phyloP scores from a whole-genome alignment of 2,113 vertebrate species.

The Amia ocellicauda region DNA sequence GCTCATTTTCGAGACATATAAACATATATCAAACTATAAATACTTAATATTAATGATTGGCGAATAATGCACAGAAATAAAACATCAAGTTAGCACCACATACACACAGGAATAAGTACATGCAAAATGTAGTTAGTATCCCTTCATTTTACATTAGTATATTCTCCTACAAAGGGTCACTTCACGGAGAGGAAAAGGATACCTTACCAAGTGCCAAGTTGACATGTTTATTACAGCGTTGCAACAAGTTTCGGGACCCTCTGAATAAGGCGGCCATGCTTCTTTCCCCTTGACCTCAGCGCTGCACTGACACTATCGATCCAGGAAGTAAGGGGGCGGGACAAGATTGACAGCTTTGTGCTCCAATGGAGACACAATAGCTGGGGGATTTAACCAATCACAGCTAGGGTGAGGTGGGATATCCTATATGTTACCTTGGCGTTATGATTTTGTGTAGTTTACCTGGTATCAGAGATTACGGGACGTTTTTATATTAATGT shows the following conservation, averaged over 20 bases:
- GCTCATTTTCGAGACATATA: too few relatives aligned
- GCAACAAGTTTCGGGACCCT: constrained; percentile 51
- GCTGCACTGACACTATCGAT: constrained; percentile 35
- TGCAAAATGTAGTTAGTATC: constrained; percentile 3
- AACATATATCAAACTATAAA: too few relatives aligned
- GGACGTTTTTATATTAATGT: too few relatives aligned
- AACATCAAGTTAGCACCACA: too few relatives aligned
- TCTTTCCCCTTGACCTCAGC: constrained; percentile 53
- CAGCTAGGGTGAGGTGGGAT: constrained; percentile 33
- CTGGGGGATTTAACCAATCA: constrained; percentile 33
- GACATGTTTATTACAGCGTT: constrained; percentile 57
- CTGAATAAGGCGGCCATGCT: constrained; percentile 71
- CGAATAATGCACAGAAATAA: too few relatives aligned
- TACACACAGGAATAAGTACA: too few relatives aligned
- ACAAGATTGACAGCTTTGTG: constrained; percentile 16
- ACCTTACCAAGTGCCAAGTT: constrained; percentile 56
- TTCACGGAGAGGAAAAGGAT: neutral
- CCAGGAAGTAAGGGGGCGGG: constrained; percentile 32
- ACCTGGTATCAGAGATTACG: neutral
- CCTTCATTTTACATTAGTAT: neutral
- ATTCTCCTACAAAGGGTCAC: too few relatives aligned
- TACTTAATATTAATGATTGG: too few relatives aligned
- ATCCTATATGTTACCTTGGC: constrained; percentile 24
- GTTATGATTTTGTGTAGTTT: neutral
- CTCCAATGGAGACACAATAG: constrained; percentile 38